These are phyloP conservation scores for Hartigia nigra DNA, from an alignment of 2,888 invertebrate species.

Conservation along the genomic window DNA sequence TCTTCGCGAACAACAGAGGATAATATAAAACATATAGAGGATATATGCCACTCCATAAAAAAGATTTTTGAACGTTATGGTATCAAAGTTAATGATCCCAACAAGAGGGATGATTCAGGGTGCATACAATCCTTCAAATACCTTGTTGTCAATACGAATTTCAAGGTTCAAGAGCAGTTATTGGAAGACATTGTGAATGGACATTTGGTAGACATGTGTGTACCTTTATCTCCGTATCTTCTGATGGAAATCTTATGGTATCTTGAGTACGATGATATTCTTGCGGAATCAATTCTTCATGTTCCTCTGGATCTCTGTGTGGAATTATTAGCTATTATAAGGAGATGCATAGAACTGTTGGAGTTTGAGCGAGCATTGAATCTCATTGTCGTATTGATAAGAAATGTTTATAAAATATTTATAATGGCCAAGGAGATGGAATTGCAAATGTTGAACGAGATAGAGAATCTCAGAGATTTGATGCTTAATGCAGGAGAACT, in stretches of 20 bases:
- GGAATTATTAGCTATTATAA: conserved; percentile 47
- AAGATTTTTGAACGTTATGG: conserved; percentile 25
- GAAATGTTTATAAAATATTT: conserved; percentile 44
- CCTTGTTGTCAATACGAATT: conserved; percentile 54
- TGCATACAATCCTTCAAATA: conserved; percentile 46
- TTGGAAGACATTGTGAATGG: conserved; percentile 49
- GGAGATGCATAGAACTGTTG: conserved; percentile 43
- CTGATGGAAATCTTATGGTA: conserved; percentile 53
- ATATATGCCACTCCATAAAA: conserved; percentile 33
- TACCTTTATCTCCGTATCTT: conserved; percentile 54
- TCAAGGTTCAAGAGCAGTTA: conserved; percentile 48
- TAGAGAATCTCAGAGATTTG: conserved; percentile 34
- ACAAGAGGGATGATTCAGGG: conserved; percentile 17
- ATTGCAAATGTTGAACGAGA: conserved; percentile 37
- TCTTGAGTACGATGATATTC: conserved; percentile 49
- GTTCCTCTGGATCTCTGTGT: conserved; percentile 53
- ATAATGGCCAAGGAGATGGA: conserved; percentile 24
- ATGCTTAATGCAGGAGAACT: conserved; percentile 45
- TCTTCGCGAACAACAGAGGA: conserved; percentile 44
- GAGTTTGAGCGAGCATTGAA: conserved; percentile 40
- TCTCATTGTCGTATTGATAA: conserved; percentile 31
- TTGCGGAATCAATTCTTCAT: conserved; percentile 49
- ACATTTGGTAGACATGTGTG: conserved; percentile 55
- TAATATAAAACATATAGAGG: conserved; percentile 35
- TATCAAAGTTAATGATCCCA: conserved; percentile 17